Conservation (phyloP, 2,797 vertebrate species). For the Amphiprion clarkii region DNA sequence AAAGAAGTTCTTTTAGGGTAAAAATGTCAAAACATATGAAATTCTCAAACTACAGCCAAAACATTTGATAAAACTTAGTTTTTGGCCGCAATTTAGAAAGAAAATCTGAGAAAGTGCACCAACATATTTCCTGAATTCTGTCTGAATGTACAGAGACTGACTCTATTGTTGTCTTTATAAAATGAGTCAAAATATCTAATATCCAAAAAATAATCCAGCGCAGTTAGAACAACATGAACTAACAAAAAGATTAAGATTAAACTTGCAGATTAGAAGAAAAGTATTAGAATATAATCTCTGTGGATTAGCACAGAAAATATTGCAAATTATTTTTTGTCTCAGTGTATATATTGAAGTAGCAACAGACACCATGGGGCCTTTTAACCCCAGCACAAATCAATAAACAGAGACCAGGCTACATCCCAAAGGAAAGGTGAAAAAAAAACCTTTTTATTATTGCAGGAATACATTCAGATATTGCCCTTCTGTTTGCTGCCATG, state of each 20-base stretch:
- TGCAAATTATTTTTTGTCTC: slow-evolving; percentile 35
- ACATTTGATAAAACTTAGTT: no score
- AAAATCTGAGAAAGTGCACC: no score
- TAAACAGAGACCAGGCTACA: slow-evolving; percentile 9
- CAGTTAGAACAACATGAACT: slow-evolving; percentile 33
- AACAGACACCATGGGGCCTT: slow-evolving; percentile 12
- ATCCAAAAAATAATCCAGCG: slow-evolving; percentile 40
- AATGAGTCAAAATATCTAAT: slow-evolving; percentile 1
- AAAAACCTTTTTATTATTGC: slow-evolving; percentile 20
- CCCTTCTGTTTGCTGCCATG: neutral
- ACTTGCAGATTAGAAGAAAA: slow-evolving; percentile 61
- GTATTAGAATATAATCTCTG: slow-evolving; percentile 71
- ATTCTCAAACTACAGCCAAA: no score
- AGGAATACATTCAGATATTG: slow-evolving; percentile 10
- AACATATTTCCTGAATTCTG: no score
- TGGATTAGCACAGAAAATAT: slow-evolving; percentile 58
- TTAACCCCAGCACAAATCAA: slow-evolving; percentile 50
- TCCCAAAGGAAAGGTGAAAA: slow-evolving; percentile 7
- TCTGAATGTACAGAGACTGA: no score
- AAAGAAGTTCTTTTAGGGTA: no score
- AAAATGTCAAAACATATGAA: no score
- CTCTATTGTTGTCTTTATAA: neutral
- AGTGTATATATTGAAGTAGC: slow-evolving; percentile 9
- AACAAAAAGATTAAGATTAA: slow-evolving; percentile 62
- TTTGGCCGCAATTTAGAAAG: no score